Evolutionary conservation across 1,140 invertebrate species (phyloP).

Genomic region (Anastrepha ludens): DNA sequence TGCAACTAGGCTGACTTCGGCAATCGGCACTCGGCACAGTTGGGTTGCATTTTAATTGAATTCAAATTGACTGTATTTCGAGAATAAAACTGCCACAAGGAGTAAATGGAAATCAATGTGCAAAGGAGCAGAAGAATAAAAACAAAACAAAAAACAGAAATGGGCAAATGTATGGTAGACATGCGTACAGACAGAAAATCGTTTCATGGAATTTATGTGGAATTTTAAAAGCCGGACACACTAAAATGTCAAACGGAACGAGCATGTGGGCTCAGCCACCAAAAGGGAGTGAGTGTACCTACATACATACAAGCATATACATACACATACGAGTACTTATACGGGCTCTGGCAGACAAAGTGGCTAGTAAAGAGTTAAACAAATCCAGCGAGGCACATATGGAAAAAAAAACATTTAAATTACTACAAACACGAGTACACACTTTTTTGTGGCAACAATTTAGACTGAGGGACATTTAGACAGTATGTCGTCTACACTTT

Average conservation of each 20-base stretch:
- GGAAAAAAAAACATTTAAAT: slow-evolving; percentile 13
- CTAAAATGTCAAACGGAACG: slow-evolving; percentile 47
- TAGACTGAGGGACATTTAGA: not conserved
- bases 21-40: slow-evolving; percentile 1
- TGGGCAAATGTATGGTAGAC: not conserved
- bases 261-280: slow-evolving; percentile 9
- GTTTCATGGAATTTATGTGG: slow-evolving; percentile 46
- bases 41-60: slow-evolving; percentile 51
- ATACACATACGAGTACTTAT: not conserved
- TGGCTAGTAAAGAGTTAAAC: slow-evolving; percentile 6
- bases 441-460: not conserved
- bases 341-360: not conserved
- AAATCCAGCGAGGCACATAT: not conserved
- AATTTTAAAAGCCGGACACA: slow-evolving; percentile 51
- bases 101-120: slow-evolving; percentile 42
- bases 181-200: not conserved
- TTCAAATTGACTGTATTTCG: slow-evolving; percentile 46
- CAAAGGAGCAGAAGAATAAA: not conserved
- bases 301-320: not conserved
- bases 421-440: not conserved
- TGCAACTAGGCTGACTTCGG: not conserved
- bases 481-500: not conserved
- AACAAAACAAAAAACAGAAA: not conserved
- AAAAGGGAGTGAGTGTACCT: not conserved
- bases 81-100: slow-evolving; percentile 32